Evolutionary conservation across 2,797 vertebrate genomes (phyloP).

Genomic region (Channallabes apus): DNA sequence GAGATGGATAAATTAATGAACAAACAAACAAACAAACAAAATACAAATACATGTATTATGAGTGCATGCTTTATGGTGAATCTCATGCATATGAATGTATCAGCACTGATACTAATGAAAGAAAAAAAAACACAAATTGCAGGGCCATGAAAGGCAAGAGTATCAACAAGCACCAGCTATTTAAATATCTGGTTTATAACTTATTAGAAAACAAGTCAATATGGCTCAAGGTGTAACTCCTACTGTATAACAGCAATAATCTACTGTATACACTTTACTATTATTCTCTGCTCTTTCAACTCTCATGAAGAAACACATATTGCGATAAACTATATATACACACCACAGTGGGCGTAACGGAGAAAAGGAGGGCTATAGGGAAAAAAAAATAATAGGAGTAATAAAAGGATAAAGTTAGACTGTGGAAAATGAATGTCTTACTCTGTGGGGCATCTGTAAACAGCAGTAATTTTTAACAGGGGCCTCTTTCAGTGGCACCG

Average conservation of each 20-base stretch:
- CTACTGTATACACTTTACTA: conserved; percentile 10
- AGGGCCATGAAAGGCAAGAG: conserved; percentile 51
- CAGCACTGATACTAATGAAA: conserved; percentile 51
- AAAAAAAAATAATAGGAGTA: conserved; percentile 65
- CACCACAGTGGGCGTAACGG: conserved; percentile 51
- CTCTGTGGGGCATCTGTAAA: conserved; percentile 79
- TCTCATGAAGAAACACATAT: conserved; percentile 46
- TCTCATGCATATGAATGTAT: conserved; percentile 52
- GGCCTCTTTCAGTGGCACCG: conserved; percentile 76
- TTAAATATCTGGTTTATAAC: conserved; percentile 44
- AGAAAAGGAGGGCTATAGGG: conserved; percentile 55
- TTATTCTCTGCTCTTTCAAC: background rate
- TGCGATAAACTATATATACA: conserved; percentile 43
- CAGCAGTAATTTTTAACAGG: conserved; percentile 80
- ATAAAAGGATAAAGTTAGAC: conserved; percentile 67
- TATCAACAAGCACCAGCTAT: conserved; percentile 37
- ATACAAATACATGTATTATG: conserved; percentile 50
- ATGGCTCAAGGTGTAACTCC: conserved; percentile 58
- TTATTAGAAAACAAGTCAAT: conserved; percentile 48
- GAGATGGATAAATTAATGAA: conserved; percentile 44
- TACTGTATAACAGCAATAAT: conserved; percentile 30
- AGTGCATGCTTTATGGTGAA: conserved; percentile 53
- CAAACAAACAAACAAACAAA: conserved; percentile 5
- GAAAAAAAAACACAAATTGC: conserved; percentile 48
- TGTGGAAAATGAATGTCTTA: conserved; percentile 75